Conservation (phyloP, 1,140 invertebrate species). For the Brachionus manjavacas region DNA sequence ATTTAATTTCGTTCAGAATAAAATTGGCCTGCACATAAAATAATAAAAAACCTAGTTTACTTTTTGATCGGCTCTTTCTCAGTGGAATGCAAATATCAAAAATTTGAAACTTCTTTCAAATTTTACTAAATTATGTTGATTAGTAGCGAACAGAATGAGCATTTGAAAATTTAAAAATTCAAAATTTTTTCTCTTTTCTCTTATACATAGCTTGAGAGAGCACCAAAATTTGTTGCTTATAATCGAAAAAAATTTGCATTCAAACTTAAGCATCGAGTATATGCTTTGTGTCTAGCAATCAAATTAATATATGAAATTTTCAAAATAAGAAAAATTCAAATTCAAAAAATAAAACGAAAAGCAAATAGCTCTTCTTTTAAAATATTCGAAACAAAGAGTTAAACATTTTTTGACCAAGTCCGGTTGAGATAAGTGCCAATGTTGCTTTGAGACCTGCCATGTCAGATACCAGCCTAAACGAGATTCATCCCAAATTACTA, state of each 20-base stretch:
- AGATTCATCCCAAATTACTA: background rate
- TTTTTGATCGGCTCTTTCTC: background rate
- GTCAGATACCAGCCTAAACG: slow-evolving; percentile 28
- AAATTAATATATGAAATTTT: slow-evolving; percentile 16
- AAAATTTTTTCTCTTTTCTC: background rate
- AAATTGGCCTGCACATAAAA: background rate
- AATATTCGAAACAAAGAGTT: background rate
- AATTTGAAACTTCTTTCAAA: background rate
- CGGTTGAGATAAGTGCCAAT: background rate
- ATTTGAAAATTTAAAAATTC: slow-evolving; percentile 11
- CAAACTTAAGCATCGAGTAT: slow-evolving; percentile 8
- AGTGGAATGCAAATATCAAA: background rate
- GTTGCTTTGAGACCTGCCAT: background rate
- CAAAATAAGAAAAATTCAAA: background rate
- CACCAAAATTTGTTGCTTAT: background rate
- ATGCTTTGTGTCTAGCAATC: slow-evolving; percentile 23
- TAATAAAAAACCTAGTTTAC: background rate
- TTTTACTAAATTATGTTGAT: slow-evolving; percentile 35
- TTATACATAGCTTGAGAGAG: background rate
- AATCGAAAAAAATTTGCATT: slow-evolving; percentile 20
- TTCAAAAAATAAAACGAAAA: background rate
- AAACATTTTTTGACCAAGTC: background rate
- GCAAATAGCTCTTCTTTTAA: background rate
- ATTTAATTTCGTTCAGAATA: background rate
- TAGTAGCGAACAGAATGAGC: background rate